These are phyloP conservation scores for Spicauda simplicius DNA, from an alignment of 2,888 invertebrate genomes.

Conservation along the genomic window DNA sequence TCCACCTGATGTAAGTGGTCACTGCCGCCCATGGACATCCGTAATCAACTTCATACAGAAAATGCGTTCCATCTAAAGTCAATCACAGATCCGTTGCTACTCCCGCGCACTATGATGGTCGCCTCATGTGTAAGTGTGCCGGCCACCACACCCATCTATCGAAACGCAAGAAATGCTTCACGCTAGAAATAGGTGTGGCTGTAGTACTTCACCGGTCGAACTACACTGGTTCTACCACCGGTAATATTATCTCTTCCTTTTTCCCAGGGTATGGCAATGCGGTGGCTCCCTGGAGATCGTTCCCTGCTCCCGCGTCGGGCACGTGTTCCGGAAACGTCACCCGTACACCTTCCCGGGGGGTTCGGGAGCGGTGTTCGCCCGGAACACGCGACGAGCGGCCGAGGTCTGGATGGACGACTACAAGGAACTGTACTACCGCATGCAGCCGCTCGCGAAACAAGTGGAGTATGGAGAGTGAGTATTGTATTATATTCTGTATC, in stretches of 20 bases:
- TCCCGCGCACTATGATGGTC: too few relatives aligned
- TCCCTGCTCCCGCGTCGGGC: conserved; percentile 97
- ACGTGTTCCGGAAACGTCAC: conserved; percentile 97
- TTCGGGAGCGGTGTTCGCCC: conserved; percentile 97
- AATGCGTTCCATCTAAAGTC: too few relatives aligned
- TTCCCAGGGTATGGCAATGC: conserved; percentile 96
- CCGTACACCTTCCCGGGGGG: conserved; percentile 99
- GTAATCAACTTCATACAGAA: too few relatives aligned
- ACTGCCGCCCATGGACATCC: too few relatives aligned
- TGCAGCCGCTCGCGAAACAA: conserved; percentile 95
- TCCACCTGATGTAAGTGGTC: too few relatives aligned
- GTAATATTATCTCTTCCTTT: conserved; percentile 35
- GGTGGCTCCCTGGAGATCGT: conserved; percentile 98
- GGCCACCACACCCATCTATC: too few relatives aligned
- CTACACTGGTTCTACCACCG: too few relatives aligned
- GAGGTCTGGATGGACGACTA: conserved; percentile 99
- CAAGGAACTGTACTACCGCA: conserved; percentile 97
- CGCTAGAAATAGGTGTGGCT: too few relatives aligned
- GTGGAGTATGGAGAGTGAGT: conserved; percentile 96
- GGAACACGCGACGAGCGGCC: conserved; percentile 97
- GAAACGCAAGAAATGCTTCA: too few relatives aligned
- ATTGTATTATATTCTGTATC: conserved; percentile 4
- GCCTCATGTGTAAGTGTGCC: too few relatives aligned
- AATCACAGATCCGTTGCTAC: too few relatives aligned
- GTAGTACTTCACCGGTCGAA: too few relatives aligned